Conservation (phyloP, 1,140 invertebrate species). For the Bursaphelenchus mucronatus region DNA sequence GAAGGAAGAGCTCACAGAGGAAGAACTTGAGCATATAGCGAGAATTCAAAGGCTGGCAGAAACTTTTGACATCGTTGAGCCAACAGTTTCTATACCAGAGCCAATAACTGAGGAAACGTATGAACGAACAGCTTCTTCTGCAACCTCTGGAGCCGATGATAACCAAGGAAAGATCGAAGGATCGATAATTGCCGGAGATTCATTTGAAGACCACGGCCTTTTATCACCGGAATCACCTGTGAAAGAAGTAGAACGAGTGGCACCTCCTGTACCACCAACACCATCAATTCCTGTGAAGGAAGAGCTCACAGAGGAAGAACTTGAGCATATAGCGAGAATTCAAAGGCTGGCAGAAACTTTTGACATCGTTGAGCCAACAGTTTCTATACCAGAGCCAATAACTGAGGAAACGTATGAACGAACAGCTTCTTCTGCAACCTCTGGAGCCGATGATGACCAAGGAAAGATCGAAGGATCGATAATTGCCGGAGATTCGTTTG, state of each 20-base stretch:
- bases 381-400: too few relatives aligned
- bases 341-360: slow-evolving; percentile 33
- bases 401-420: too few relatives aligned
- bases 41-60: neutral
- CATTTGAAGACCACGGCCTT: slow-evolving; percentile 5
- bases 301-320: slow-evolving; percentile 12
- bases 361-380: neutral
- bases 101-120: neutral
- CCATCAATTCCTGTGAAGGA: neutral
- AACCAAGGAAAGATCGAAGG: neutral
- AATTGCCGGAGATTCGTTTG: slow-evolving; percentile 3
- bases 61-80: neutral
- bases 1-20: neutral
- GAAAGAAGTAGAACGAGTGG: neutral
- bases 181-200: slow-evolving; percentile 4
- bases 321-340: slow-evolving; percentile 17
- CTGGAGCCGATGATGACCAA: slow-evolving; percentile 10
- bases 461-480: slow-evolving; percentile 1
- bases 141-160: slow-evolving; percentile 9
- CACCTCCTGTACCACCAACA: neutral
- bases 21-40: slow-evolving; percentile 5
- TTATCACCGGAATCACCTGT: too few relatives aligned
- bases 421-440: too few relatives aligned
- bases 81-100: neutral
- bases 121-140: slow-evolving; percentile 10